These are phyloP conservation scores for Epicampocera succincta DNA, from an alignment of 2,888 invertebrate genomes.

Conservation along the genomic window DNA sequence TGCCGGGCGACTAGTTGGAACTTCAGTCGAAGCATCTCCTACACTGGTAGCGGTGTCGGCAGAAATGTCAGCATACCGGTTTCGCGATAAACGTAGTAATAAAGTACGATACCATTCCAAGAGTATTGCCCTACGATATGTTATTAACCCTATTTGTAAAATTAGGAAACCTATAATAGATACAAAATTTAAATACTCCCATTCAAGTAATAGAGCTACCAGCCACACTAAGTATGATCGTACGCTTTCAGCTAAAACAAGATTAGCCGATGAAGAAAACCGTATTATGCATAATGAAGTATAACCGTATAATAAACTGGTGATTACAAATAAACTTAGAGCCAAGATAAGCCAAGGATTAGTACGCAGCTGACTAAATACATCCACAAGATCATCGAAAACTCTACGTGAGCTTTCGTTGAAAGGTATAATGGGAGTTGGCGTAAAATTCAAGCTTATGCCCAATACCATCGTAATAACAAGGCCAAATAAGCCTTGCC, in stretches of 20 bases:
- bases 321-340: slow-evolving; percentile 87
- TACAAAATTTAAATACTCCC: slow-evolving; percentile 91
- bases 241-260: slow-evolving; percentile 94
- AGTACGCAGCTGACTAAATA: slow-evolving; percentile 90
- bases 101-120: slow-evolving; percentile 76
- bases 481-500: slow-evolving; percentile 94
- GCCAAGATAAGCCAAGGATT: slow-evolving; percentile 84
- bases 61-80: slow-evolving; percentile 75
- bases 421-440: slow-evolving; percentile 87
- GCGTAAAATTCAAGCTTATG: slow-evolving; percentile 91
- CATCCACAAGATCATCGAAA: slow-evolving; percentile 93
- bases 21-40: slow-evolving; percentile 51
- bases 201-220: slow-evolving; percentile 87
- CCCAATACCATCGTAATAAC: slow-evolving; percentile 84
- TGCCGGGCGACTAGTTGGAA: slow-evolving; percentile 76
- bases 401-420: slow-evolving; percentile 88
- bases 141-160: slow-evolving; percentile 90
- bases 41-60: slow-evolving; percentile 66
- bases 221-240: slow-evolving; percentile 95
- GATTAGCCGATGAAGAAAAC: slow-evolving; percentile 94
- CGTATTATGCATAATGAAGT: slow-evolving; percentile 96
- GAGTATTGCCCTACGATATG: slow-evolving; percentile 87
- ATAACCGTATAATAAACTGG: slow-evolving; percentile 96
- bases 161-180: slow-evolving; percentile 90
- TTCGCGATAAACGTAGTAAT: slow-evolving; percentile 73